Base-by-base conservation (phyloP, 2,888 invertebrate genomes). In the Drosophila quasianomalipes region DNA sequence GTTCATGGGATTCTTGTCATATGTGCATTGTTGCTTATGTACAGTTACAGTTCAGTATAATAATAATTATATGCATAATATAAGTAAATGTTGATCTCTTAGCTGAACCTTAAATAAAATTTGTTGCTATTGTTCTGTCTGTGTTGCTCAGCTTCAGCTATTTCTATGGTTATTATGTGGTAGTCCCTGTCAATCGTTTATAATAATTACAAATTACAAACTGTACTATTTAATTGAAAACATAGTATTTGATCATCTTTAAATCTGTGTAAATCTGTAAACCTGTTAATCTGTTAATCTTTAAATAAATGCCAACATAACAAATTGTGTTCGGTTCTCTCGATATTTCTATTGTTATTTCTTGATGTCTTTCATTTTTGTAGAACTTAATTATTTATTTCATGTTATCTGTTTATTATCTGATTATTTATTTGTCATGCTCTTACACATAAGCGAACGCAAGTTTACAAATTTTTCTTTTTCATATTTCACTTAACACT, bases 141-240 rank as follows among this genome's bases (percentile, higher is more conserved):
- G 31, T 31, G 52, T 41, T 19, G 67, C 31, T 82, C 79, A 76
- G 69, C 82, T 90, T 79, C 79, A 79, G 70, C 82, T 90, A 80
- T 85, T 83, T 89, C 74, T 88, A 81, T 86, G 62, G 71, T 70
- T 69, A 86, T 85, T 86, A 87, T 68, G 61, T 87, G 83, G 85
- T 91, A 91, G 85, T 91, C 91, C 91, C 91, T 91, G 91, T 91
- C 92, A 92, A 83, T 91, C 81, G 90, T 85, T 82, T 31, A 87
- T 87, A 89, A 86, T 79, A 61, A 83, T 91, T 47, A 39, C 55
- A 55, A 67, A 81, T 81, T 78, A 79, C 77, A 90, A 85, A 83
- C 81, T 70, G 75, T 54, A 60, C 65, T 79, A 63, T 66, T 66
- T 22, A 65, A 64, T 68, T 52, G 58, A 72, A 77, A 82, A 78